Evolutionary conservation across 2,113 vertebrate species (phyloP), one percentile per base, ranked within the genome.

Genomic region (Corythoichthys intestinalis): DNA sequence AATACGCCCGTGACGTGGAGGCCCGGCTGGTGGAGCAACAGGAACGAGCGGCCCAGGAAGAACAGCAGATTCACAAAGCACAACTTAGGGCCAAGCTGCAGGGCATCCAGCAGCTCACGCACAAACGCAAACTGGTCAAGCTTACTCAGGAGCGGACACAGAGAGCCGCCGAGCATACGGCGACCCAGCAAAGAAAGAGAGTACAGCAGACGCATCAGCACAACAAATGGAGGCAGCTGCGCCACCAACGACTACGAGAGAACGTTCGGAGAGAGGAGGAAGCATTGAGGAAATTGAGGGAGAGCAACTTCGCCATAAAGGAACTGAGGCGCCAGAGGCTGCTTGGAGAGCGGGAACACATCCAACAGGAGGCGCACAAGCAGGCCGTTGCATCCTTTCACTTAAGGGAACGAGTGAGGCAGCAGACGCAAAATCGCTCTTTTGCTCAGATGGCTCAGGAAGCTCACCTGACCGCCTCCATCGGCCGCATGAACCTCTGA

Each of bases 241-340:
- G 73, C 49, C 91, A 91, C 53, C 88, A 71, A 61, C 74, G 70
- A 68, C 81, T 92, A 39, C 86, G 83, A 15, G 85, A 93, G 75
- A 83, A 74, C 67, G 61, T 90, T 0, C 82, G 87, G 66, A 77
- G 88, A 37, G 88, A 94, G 75, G 91, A 93, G 64, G 90, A 91
- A 77, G 76, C 61, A 0, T 60, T 71, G 56, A 73, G 75, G 4
- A 81, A 57, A 54, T 75, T 78, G 44, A 80, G 86, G 47, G 85
- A 90, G 66, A 83, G 86, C n/a, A 52, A 67, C n/a, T 11, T 92
- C 6, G 46, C 38, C 46, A 69, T 59, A 20, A 94, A 92, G 73
- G 92, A 92, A 20, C 74, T 70, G 77, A 88, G 79, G 72, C 82
- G 83, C 39, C 85, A 90, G 75, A 81, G 78, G 72, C 77, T 93